phyloP scores from a whole-genome alignment of 1,140 invertebrate species.

The Aleiodes sp. region DNA sequence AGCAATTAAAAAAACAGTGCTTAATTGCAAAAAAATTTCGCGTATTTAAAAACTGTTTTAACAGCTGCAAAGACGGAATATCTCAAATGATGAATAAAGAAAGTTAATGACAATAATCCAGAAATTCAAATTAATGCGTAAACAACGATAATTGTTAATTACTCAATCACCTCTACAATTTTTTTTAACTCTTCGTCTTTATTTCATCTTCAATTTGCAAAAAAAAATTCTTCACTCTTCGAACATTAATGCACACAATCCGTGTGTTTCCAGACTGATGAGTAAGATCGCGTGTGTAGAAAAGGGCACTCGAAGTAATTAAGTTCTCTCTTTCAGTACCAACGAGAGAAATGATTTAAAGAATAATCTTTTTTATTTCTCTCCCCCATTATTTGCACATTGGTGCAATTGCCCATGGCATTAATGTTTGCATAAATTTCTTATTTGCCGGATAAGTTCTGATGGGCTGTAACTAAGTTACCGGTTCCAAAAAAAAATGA shows the following conservation, averaged over 20 bases:
- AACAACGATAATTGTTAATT: slow-evolving; percentile 11
- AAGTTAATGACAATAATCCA: too few relatives aligned
- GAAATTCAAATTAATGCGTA: not conserved
- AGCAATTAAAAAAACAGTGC: not conserved
- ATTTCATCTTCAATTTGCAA: not conserved
- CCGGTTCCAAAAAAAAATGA: too few relatives aligned
- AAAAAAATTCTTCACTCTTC: slow-evolving; percentile 16
- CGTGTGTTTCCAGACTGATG: slow-evolving; percentile 57
- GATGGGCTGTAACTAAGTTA: too few relatives aligned
- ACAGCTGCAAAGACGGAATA: too few relatives aligned
- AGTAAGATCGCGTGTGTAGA: slow-evolving; percentile 59
- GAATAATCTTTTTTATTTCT: slow-evolving; percentile 58
- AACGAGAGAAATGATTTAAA: slow-evolving; percentile 39
- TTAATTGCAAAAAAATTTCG: not conserved
- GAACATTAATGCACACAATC: slow-evolving; percentile 41
- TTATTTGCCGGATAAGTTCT: slow-evolving; percentile 54
- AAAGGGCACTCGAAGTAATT: slow-evolving; percentile 54
- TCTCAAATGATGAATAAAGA: too few relatives aligned
- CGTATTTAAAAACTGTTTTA: too few relatives aligned
- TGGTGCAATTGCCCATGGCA: slow-evolving; percentile 56
- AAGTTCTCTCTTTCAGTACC: slow-evolving; percentile 48
- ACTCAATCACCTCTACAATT: slow-evolving; percentile 7
- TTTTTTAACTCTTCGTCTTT: not conserved
- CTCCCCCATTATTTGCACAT: slow-evolving; percentile 63
- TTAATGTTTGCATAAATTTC: slow-evolving; percentile 43